Percentiles rank a stretch among this genome's conserved stretches.
phyloP scores from a whole-genome alignment of 1,140 invertebrate species.

The Hyposmocoma kahamanoa region DNA sequence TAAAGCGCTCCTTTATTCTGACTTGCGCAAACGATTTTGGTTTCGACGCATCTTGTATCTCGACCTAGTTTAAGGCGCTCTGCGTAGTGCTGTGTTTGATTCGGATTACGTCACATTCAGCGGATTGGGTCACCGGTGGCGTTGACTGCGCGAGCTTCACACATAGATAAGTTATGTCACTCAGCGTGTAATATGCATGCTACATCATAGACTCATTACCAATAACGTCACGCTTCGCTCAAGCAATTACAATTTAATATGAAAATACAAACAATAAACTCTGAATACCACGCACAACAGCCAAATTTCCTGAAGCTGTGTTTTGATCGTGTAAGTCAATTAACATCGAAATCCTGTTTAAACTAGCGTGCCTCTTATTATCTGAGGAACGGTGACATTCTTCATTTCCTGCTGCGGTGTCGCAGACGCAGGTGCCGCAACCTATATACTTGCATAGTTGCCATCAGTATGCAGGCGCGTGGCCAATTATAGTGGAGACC shows the following conservation, averaged over 20 bases:
- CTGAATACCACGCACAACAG: too few species aligned
- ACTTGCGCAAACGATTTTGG: conserved; percentile 49
- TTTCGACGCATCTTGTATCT: conserved; percentile 45
- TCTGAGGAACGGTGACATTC: background rate
- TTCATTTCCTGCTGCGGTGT: conserved; percentile 1
- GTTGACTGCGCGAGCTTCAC: conserved; percentile 38
- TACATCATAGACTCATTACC: too few species aligned
- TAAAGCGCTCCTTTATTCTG: conserved; percentile 8
- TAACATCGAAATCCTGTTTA: background rate
- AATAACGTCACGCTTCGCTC: too few species aligned
- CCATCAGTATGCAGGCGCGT: conserved; percentile 66
- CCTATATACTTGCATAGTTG: conserved; percentile 48
- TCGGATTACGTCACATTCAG: conserved; percentile 35
- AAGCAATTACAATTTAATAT: too few species aligned
- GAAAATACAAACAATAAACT: too few species aligned
- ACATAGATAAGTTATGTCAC: conserved; percentile 62
- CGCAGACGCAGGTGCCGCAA: conserved; percentile 15
- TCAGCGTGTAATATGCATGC: conserved; percentile 34
- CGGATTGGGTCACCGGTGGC: conserved; percentile 53
- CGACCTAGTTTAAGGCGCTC: conserved; percentile 44
- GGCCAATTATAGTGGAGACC: conserved; percentile 69
- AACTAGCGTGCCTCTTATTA: background rate
- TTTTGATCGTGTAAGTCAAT: too few species aligned
- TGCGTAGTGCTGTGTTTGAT: conserved; percentile 13
- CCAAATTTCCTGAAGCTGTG: too few species aligned